Evolutionary conservation across 2,113 vertebrate genomes (phyloP), one percentile per base, ranked within the genome.

Genomic region (Apodemus sylvaticus): DNA sequence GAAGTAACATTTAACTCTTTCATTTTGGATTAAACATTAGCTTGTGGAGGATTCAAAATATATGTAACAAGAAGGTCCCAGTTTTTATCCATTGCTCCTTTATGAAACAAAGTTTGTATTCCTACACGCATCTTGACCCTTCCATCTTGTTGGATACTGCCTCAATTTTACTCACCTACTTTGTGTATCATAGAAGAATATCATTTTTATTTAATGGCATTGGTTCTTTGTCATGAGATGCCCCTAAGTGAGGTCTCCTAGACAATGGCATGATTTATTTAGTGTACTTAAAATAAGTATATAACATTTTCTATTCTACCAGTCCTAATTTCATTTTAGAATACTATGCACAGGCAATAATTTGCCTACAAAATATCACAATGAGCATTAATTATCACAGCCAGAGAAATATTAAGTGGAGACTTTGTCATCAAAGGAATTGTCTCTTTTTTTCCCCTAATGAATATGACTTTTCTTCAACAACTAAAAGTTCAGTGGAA

Each of bases 391-490:
- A 24, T 64, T 64, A 60, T 36, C 39, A 74, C 1, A 70, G 16
- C 71, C 73, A 96, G 36, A 89, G 53, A 77, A 91, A 53, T 53
- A 36, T 81, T n/a, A 34, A 0, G 1, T 77, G n/a, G 93, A 42
- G 66, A 66, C 53, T 91, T 83, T 76, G 19, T 89, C 22, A 74
- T 73, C 58, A 77, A 68, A 76, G 13, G 53, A 77, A 62, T 42
- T 62, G 55, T 83, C 22, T 62, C 19, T 7, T 39, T 29, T 62
- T 66, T 87, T 97, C 71, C 60, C 79, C 62, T 89, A 88, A 79
- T 71, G n/a, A 92, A 96, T 83, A 24, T 64, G 51, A 3, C 58
- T 92, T 89, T 85, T 94, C 83, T 89, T 86, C 42, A 94, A 51
- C 86, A 95, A 60, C 22, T 11, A 39, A 39, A 89, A 74, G 14